Conservation (phyloP, 2,888 invertebrate species). For the Pelosia muscerda region DNA sequence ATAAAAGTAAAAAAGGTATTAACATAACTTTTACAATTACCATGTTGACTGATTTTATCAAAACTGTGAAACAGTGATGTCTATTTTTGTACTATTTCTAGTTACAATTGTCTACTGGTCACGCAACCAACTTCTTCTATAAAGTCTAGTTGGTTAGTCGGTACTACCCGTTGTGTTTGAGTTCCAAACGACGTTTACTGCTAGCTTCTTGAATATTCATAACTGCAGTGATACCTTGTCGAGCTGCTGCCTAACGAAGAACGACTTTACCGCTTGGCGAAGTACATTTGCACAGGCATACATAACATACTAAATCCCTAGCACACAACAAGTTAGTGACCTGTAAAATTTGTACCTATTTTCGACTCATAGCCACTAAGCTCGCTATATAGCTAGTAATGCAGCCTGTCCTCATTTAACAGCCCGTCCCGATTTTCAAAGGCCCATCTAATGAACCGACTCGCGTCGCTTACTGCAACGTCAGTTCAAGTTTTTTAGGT, state of each 20-base stretch:
- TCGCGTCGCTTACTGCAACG: constrained; percentile 1
- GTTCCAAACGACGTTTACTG: not conserved
- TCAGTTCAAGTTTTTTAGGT: constrained; percentile 9
- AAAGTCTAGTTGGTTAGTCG: not conserved
- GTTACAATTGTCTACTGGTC: not conserved
- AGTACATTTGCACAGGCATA: too few species aligned
- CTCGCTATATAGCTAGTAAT: constrained; percentile 11
- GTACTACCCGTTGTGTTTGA: not conserved
- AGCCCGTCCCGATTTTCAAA: constrained; percentile 17
- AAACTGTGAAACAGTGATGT: not conserved
- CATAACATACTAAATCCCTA: not conserved
- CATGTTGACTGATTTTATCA: not conserved
- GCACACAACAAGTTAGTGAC: constrained; percentile 13
- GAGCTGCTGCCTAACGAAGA: not conserved
- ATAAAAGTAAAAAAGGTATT: not conserved
- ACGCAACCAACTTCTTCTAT: not conserved
- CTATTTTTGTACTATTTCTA: not conserved
- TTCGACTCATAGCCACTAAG: constrained; percentile 1
- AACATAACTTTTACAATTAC: not conserved
- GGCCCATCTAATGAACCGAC: constrained; percentile 16
- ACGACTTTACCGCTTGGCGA: too few species aligned
- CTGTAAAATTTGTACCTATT: constrained; percentile 13
- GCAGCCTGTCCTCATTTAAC: constrained; percentile 8
- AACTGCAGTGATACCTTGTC: not conserved
- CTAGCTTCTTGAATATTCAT: not conserved